Conservation (phyloP, 2,113 vertebrate genomes). For the Serilophus lunatus region DNA sequence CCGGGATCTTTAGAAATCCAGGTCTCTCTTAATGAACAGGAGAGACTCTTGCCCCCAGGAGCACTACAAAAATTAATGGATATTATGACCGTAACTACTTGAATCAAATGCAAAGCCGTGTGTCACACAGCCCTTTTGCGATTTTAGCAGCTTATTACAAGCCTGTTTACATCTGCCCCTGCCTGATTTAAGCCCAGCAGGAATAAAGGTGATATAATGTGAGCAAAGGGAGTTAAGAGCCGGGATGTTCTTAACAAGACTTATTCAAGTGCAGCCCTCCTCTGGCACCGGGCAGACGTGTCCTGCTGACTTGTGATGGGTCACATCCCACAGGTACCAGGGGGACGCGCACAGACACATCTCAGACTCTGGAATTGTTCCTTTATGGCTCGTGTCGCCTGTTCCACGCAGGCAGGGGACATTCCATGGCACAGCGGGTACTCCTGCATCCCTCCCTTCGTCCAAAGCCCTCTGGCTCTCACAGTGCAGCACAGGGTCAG, state of each 20-base stretch:
- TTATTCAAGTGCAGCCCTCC: fast-evolving
- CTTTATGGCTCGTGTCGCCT: fast-evolving
- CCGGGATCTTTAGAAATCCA: background rate
- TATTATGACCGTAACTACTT: background rate
- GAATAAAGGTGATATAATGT: background rate
- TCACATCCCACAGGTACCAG: background rate
- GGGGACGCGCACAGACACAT: background rate
- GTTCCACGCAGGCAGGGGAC: fast-evolving
- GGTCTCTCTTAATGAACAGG: background rate
- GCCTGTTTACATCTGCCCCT: background rate
- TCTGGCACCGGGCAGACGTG: fast-evolving
- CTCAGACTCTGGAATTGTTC: background rate
- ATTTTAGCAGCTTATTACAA: background rate
- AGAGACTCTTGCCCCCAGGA: background rate
- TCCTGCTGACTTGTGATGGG: background rate
- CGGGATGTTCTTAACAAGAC: background rate
- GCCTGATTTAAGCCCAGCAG: background rate
- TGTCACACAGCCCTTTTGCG: background rate
- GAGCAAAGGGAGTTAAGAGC: background rate
- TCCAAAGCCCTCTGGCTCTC: background rate
- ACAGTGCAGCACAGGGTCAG: background rate
- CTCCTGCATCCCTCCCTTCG: background rate
- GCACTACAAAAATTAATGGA: background rate
- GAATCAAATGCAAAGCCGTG: background rate
- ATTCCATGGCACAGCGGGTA: fast-evolving